Conservation (phyloP, 2,113 vertebrate genomes). For the Loxodonta africana region DNA sequence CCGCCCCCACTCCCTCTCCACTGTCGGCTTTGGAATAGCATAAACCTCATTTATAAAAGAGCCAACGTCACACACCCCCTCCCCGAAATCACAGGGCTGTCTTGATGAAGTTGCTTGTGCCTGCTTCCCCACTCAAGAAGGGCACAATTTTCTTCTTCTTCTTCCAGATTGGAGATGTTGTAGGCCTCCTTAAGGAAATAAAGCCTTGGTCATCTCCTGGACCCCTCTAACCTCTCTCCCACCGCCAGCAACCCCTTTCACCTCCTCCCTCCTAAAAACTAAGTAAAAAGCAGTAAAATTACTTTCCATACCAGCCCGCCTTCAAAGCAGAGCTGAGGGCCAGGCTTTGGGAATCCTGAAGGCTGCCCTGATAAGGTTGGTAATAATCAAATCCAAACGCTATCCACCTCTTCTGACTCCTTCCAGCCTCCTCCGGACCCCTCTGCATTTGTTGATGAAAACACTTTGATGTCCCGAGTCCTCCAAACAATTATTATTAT, state of each 20-base stretch:
- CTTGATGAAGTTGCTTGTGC: constrained; percentile 83
- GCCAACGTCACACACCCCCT: constrained; percentile 81
- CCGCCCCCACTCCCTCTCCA: constrained; percentile 84
- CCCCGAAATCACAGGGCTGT: constrained; percentile 69
- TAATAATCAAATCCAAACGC: constrained; percentile 87
- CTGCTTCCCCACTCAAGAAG: constrained; percentile 69
- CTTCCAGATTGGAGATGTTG: background rate
- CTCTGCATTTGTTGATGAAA: constrained; percentile 91
- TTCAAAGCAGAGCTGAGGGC: constrained; percentile 89
- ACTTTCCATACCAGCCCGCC: constrained; percentile 89
- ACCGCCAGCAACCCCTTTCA: background rate
- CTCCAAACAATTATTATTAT: constrained; percentile 95
- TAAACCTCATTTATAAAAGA: constrained; percentile 84
- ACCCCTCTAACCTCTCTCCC: background rate
- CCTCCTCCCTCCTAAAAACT: constrained; percentile 50
- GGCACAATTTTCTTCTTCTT: constrained; percentile 67
- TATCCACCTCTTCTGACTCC: constrained; percentile 77
- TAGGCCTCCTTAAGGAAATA: constrained; percentile 77
- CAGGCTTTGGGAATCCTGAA: constrained; percentile 87
- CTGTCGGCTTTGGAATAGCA: constrained; percentile 86
- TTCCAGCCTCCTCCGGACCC: constrained; percentile 73
- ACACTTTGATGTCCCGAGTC: constrained; percentile 93
- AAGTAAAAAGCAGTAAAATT: constrained; percentile 89
- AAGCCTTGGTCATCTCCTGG: constrained; percentile 54
- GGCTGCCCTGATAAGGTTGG: constrained; percentile 88